Conservation (phyloP, 2,113 vertebrate species). For the Hippoglossus stenolepis region DNA sequence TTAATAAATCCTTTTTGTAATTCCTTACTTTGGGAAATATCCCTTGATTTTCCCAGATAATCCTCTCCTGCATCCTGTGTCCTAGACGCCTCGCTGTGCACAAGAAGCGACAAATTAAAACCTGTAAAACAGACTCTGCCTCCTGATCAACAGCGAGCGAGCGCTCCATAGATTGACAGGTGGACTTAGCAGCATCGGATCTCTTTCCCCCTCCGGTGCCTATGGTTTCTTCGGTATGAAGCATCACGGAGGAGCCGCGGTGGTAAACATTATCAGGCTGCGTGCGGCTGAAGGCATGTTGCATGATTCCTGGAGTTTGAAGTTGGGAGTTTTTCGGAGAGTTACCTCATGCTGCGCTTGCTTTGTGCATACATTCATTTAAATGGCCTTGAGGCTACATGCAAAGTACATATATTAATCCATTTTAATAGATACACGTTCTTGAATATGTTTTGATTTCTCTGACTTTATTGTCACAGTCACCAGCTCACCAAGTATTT, state of each 20-base stretch:
- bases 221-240: constrained; percentile 30
- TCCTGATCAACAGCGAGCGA: background rate
- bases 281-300: constrained; percentile 47
- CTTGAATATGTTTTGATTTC: background rate
- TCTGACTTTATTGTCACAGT: background rate
- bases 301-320: constrained; percentile 49
- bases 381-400: constrained; percentile 8
- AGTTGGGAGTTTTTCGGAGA: constrained; percentile 36
- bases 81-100: too few species aligned
- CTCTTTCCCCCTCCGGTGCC: background rate
- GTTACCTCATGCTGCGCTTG: constrained; percentile 37
- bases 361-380: constrained; percentile 38
- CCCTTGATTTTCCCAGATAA: too few species aligned
- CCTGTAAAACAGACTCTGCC: too few species aligned
- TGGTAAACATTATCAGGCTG: constrained; percentile 33
- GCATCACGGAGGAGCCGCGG: constrained; percentile 26
- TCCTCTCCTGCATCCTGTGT: too few species aligned
- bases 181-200: constrained; percentile 11
- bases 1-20: too few species aligned
- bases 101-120: too few species aligned
- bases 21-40: too few species aligned
- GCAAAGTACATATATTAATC: background rate
- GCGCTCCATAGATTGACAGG: background rate
- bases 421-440: background rate
- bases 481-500: constrained; percentile 1